phyloP scores from a whole-genome alignment of 1,140 invertebrate species.

The Amyelois transitella region DNA sequence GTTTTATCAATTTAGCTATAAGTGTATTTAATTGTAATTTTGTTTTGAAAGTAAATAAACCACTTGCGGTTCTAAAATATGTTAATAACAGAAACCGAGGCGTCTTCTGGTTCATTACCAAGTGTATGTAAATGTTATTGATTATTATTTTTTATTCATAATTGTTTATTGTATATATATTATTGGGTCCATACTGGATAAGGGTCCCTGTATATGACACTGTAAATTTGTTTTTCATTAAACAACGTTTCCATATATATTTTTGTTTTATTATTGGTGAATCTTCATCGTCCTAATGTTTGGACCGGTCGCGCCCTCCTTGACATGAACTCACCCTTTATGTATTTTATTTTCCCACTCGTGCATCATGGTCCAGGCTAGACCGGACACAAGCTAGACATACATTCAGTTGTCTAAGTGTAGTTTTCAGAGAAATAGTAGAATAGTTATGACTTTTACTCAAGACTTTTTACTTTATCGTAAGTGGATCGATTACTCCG shows the following conservation, averaged over 20 bases:
- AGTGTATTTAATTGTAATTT: not conserved
- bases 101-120: conserved; percentile 27
- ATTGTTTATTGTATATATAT: not conserved
- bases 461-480: too few species aligned
- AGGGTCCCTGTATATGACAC: conserved; percentile 32
- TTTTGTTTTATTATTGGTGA: conserved; percentile 12
- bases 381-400: too few species aligned
- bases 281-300: too few species aligned
- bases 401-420: too few species aligned
- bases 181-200: not conserved
- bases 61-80: not conserved
- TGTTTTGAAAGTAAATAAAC: not conserved
- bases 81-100: conserved; percentile 11
- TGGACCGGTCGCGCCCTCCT: too few species aligned
- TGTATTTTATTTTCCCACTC: too few species aligned
- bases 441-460: too few species aligned
- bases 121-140: conserved; percentile 21
- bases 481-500: too few species aligned
- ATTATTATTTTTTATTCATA: conserved; percentile 7
- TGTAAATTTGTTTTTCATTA: conserved; percentile 39
- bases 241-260: conserved; percentile 24
- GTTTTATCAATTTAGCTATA: not conserved
- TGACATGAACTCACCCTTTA: too few species aligned
- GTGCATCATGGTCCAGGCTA: too few species aligned
- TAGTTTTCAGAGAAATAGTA: too few species aligned